Percentiles rank a stretch among this genome's conserved stretches.
Evolutionary conservation across 2,113 vertebrate species (phyloP).

Genomic region (Sula dactylatra): DNA sequence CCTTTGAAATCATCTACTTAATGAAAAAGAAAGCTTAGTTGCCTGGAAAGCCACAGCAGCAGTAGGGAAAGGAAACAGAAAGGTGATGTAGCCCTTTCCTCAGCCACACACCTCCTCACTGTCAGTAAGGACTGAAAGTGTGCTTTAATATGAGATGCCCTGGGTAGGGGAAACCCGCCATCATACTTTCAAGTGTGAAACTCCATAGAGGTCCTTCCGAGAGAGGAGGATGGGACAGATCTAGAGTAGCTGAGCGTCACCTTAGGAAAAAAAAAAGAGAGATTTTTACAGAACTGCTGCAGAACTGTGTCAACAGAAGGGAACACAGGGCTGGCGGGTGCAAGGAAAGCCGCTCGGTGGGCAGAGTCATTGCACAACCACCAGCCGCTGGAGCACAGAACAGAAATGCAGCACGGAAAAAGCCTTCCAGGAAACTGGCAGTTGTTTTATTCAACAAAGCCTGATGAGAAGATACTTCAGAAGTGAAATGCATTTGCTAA

Average conservation of each 20-base stretch:
- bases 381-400: neutral
- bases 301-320: neutral
- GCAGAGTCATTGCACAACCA: neutral
- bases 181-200: neutral
- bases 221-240: neutral
- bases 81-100: neutral
- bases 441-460: neutral
- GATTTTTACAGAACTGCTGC: neutral
- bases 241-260: neutral
- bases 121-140: neutral
- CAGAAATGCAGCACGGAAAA: neutral
- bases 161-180: neutral
- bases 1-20: neutral
- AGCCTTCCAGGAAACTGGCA: neutral
- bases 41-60: neutral
- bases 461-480: neutral
- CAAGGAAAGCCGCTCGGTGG: neutral
- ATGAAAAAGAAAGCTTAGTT: neutral
- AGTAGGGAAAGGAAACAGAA: neutral
- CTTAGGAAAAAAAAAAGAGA: neutral
- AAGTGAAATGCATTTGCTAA: neutral
- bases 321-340: neutral
- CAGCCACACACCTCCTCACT: neutral
- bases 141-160: neutral
- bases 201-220: neutral